Base-by-base conservation (phyloP, 2,888 invertebrate species). In the Melieria crassipennis region DNA sequence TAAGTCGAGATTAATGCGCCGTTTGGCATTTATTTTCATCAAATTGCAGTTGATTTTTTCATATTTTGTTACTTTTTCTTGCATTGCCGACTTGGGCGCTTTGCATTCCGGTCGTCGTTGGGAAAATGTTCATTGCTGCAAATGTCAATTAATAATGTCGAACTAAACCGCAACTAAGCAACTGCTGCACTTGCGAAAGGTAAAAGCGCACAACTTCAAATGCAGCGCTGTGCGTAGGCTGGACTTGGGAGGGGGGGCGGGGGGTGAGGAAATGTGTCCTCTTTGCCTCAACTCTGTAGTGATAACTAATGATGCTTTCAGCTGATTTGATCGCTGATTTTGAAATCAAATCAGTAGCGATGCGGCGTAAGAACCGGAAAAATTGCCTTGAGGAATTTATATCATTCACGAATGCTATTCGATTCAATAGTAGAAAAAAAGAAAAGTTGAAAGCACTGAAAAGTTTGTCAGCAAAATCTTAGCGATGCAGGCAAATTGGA, bases 11-110 rank as follows among this genome's bases (percentile, higher is more conserved):
- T 65, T 65, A 65, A 65, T 56, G 65, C 57, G 3, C 55, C 46
- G n/a, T 30, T 65, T 48, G 65, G 56, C 46, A 45, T 65, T 65
- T 11, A 43, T 50, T 64, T 64, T 52, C 64, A 64, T 64, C 50
- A 64, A 64, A 52, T 64, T 11, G 30, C 4, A 52, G 52, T 30
- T 30, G 2, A 3, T 30, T 30, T 30, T 30, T 30, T 30, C 30
- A 30, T 30, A 30, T 30, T 30, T 30, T 2, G 30, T 30, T 30
- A 30, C 30, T 3, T 30, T 30, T 30, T 30, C 30, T 30, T 30
- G 30, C 30, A 30, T 30, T 30, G 30, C 1, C 30, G 3, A 30
- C 30, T 30, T 30, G 30, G 30, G 42, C 52, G 52, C 52, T 64
- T 64, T 52, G 52, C 64, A 52, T 64, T 50, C 50, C 52, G 50